phyloP scores from a whole-genome alignment of 2,113 vertebrate genomes.

The Dissostichus mawsoni region DNA sequence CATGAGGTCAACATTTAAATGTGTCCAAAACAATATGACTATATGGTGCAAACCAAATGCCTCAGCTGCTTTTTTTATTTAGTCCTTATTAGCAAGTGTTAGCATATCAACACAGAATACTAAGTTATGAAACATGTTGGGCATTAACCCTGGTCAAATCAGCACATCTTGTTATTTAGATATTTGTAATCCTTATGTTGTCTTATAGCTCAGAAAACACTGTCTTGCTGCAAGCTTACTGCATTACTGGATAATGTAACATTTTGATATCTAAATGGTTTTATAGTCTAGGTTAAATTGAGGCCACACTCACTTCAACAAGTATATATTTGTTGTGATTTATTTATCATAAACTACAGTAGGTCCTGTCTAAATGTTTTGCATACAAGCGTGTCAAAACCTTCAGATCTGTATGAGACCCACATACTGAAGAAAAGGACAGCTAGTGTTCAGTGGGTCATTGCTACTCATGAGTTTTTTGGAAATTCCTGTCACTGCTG shows the following conservation, averaged over 20 bases:
- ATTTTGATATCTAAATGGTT: constrained; percentile 3
- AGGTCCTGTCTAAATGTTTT: not conserved
- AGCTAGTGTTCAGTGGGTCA: constrained; percentile 25
- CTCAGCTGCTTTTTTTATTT: no score
- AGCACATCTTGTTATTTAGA: not conserved
- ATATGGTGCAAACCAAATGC: not conserved
- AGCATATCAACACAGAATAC: not conserved
- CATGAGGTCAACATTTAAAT: not conserved
- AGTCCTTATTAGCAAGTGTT: not conserved
- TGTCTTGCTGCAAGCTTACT: not conserved
- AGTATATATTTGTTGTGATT: constrained; percentile 6
- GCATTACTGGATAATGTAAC: not conserved
- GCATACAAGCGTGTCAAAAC: not conserved
- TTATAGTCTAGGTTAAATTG: not conserved
- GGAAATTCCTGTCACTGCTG: constrained; percentile 12
- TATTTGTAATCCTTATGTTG: no score
- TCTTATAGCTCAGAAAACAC: no score
- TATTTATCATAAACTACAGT: not conserved
- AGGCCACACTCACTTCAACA: not conserved
- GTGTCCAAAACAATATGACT: not conserved
- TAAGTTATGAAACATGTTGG: not conserved
- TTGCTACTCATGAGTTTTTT: not conserved
- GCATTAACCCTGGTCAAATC: not conserved
- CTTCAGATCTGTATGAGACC: not conserved
- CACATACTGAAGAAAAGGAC: not conserved